Evolutionary conservation across 2,797 vertebrate genomes (phyloP), one percentile per base, ranked within the genome.

Genomic region (Diceros bicornis): DNA sequence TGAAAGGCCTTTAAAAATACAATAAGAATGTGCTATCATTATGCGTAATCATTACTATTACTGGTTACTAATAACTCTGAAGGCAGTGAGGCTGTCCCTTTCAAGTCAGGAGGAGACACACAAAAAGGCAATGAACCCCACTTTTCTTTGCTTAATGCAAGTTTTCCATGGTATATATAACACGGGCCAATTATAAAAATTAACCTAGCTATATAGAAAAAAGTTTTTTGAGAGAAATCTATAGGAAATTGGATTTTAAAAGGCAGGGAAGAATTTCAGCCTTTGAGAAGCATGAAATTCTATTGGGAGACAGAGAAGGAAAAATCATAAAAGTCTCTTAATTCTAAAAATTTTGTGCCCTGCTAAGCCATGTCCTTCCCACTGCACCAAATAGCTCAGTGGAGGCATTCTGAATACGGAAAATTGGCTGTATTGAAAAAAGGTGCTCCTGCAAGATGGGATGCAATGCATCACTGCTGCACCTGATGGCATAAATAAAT

Each of bases 191-290:
- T 66, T 66, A 47, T 4, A 82, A 93, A 95, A 83, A 85, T 59
- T 11, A 91, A 84, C 32, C 57, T 78, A 55, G 16, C n/a, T 77
- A 10, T 16, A 50, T 8, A 37, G 68, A 11, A 27, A 72, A 90
- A 82, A 9, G 4, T 77, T 81, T 13, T 74, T 55, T 23, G 3
- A 78, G 47, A 91, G 37, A 91, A 91, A 61, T 83, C 34, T 44
- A 44, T 18, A n/a, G 37, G 37, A 89, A 93, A 77, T 74, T 77
- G 78, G 27, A 79, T 75, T 95, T 83, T 83, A 64, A 82, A 97
- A 94, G 25, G 55, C 59, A 75, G 57, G 81, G 68, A 52, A 84
- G 59, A 96, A 86, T 77, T 71, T 52, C 1, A 23, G 71, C 20
- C n/a, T 96, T 88, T 75, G 25, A 68, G 57, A 94, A 87, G 20